These are phyloP conservation scores for Anagrus nilaparvatae DNA, from an alignment of 1,140 invertebrate genomes.

Conservation along the genomic window DNA sequence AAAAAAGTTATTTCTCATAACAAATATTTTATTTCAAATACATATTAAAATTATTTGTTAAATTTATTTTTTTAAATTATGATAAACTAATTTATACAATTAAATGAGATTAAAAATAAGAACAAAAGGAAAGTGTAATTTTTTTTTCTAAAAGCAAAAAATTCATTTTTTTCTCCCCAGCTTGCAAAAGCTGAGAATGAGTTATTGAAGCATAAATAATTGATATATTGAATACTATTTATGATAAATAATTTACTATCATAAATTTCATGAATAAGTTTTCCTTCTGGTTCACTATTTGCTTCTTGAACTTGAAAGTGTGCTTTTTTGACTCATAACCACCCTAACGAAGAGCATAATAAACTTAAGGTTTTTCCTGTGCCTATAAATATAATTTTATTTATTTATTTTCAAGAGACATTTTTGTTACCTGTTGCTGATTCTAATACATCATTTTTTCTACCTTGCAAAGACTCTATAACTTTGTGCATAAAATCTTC, in stretches of 20 bases:
- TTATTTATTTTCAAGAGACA: slow-evolving; percentile 2
- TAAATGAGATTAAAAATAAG: too few species aligned
- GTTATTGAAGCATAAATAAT: slow-evolving; percentile 95
- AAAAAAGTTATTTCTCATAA: too few species aligned
- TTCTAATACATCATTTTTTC: slow-evolving; percentile 84
- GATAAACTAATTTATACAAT: too few species aligned
- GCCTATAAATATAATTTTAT: slow-evolving; percentile 46
- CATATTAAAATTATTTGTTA: too few species aligned
- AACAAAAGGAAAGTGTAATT: too few species aligned
- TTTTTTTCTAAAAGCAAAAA: too few species aligned
- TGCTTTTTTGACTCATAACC: slow-evolving; percentile 74
- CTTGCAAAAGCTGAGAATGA: slow-evolving; percentile 92
- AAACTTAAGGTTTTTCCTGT: slow-evolving; percentile 95
- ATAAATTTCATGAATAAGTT: too few species aligned
- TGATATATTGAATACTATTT: slow-evolving; percentile 31
- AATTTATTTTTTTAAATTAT: too few species aligned
- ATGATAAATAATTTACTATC: slow-evolving; percentile 8
- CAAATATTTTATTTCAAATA: too few species aligned
- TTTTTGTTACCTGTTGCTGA: slow-evolving; percentile 74
- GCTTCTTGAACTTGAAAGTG: slow-evolving; percentile 41
- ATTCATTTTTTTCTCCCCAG: too few species aligned
- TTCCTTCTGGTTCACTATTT: slow-evolving; percentile 39
- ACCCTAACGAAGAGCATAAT: slow-evolving; percentile 85
- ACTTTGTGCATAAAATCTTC: slow-evolving; percentile 87
- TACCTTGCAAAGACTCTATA: slow-evolving; percentile 75